Base-by-base conservation (phyloP, 2,113 vertebrate genomes). In the Ahaetulla prasina region DNA sequence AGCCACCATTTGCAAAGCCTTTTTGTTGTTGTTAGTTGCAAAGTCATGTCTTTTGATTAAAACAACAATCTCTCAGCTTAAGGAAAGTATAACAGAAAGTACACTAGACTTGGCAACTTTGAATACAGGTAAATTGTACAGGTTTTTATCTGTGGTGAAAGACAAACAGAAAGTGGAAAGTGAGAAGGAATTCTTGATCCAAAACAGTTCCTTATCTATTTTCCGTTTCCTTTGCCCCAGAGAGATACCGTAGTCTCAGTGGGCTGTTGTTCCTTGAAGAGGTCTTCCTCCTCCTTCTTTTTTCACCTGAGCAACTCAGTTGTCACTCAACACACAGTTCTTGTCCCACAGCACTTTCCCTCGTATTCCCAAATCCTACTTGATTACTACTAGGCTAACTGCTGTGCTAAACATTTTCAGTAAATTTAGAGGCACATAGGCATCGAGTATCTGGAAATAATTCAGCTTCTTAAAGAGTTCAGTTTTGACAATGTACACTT, bases 151-250 rank as follows among this genome's bases (percentile, higher is more conserved):
- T 96, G 92, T 91, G 92, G 90, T 22, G 53, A 89, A 94, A 97
- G 94, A 85, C 95, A 95, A 95, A 96, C 90, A 96, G 86, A 95
- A 94, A 92, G 93, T 94, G 94, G 94, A 98, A 98, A 95, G 94
- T 96, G 97, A 98, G 98, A 98, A 96, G 94, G 93, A 96, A 94
- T 96, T 95, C 94, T 93, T 96, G 94, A 94, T 94, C 93, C 4
- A 45, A 97, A 97, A 96, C 95, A 20, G 84, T 91, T 2, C 94
- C 87, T 97, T 98, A 97, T 98, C 98, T 25, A 93, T 94, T 95
- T 96, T 96, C 95, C 94, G 93, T 94, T 98, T 98, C 96, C 97
- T 95, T 96, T 30, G 7, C 94, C 49, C 94, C 0, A 4, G 92
- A 91, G 93, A 97, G 97, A 98, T 97, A 97, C 0, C 54, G 93